Percentiles rank a stretch among this genome's conserved stretches.
Conservation (phyloP, 2,113 vertebrate species). For the Hydrochoerus hydrochaeris region DNA sequence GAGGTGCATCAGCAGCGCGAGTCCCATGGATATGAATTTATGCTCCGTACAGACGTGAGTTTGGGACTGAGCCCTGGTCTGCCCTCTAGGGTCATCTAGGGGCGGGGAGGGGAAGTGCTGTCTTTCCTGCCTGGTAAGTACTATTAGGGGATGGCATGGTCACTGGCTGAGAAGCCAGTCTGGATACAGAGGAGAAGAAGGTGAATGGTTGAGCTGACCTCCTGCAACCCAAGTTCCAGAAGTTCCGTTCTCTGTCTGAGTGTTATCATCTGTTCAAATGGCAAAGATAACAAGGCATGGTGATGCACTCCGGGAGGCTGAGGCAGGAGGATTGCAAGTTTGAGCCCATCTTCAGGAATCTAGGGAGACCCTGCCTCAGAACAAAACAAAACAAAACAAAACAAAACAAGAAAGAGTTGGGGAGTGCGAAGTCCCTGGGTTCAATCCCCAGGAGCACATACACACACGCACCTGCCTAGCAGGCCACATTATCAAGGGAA, state of each 20-base stretch:
- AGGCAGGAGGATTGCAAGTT: neutral
- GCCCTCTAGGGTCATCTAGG: constrained; percentile 34
- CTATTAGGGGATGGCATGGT: neutral
- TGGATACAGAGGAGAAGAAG: neutral
- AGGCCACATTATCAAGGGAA: neutral
- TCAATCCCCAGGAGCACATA: neutral
- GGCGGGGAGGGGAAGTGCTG: neutral
- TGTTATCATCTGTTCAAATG: constrained; percentile 36
- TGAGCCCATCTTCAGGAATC: neutral
- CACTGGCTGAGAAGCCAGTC: neutral
- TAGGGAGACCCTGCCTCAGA: neutral
- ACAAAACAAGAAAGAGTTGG: neutral
- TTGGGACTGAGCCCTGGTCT: neutral
- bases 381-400: no score
- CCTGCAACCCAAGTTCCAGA: neutral
- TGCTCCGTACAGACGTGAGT: neutral
- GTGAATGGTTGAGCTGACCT: neutral
- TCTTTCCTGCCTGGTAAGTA: no score
- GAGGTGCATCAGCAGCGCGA: neutral
- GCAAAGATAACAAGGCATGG: neutral
- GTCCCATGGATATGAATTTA: neutral
- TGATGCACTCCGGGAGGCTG: neutral
- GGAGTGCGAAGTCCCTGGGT: neutral
- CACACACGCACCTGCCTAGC: neutral
- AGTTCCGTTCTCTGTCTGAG: neutral